Evolutionary conservation across 2,888 invertebrate genomes (phyloP).

Genomic region (Caenorhabditis virilis): DNA sequence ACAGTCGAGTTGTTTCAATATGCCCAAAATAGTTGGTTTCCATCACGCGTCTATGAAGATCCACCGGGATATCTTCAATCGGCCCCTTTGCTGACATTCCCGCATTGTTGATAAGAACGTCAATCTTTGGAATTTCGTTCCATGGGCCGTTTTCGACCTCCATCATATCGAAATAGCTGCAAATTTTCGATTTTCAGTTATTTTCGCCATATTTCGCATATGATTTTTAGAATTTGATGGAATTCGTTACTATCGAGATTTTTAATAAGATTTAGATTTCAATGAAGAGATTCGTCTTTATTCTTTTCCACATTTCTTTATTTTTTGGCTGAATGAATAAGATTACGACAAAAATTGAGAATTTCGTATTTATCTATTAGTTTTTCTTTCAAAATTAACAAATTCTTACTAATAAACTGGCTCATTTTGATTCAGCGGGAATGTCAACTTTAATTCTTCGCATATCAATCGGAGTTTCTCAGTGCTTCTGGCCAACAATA

Average conservation of each 20-base stretch:
- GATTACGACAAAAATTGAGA: too few relatives aligned
- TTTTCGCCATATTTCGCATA: too few relatives aligned
- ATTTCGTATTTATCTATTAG: too few relatives aligned
- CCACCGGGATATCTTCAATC: conserved; percentile 51
- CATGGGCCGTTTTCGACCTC: conserved; percentile 51
- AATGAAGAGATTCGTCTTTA: too few relatives aligned
- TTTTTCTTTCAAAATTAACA: not conserved
- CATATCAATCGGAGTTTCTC: conserved; percentile 61
- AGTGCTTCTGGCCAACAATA: conserved; percentile 60
- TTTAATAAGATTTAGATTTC: too few relatives aligned
- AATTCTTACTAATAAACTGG: conserved; percentile 52
- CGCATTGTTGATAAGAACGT: conserved; percentile 66
- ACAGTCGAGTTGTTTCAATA: conserved; percentile 88
- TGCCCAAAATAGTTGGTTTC: conserved; percentile 91
- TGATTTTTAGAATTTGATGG: too few relatives aligned
- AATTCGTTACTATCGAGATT: too few relatives aligned
- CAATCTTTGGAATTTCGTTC: conserved; percentile 45
- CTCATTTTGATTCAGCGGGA: conserved; percentile 47
- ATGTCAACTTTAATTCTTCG: conserved; percentile 52
- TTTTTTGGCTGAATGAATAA: too few relatives aligned
- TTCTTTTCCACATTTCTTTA: too few relatives aligned
- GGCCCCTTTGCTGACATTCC: conserved; percentile 58
- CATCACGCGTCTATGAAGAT: conserved; percentile 74
- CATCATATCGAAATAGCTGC: conserved; percentile 61
- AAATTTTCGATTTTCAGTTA: not conserved